Evolutionary conservation across 2,113 vertebrate genomes (phyloP), one percentile per base, ranked within the genome.

Genomic region (Python bivittatus): DNA sequence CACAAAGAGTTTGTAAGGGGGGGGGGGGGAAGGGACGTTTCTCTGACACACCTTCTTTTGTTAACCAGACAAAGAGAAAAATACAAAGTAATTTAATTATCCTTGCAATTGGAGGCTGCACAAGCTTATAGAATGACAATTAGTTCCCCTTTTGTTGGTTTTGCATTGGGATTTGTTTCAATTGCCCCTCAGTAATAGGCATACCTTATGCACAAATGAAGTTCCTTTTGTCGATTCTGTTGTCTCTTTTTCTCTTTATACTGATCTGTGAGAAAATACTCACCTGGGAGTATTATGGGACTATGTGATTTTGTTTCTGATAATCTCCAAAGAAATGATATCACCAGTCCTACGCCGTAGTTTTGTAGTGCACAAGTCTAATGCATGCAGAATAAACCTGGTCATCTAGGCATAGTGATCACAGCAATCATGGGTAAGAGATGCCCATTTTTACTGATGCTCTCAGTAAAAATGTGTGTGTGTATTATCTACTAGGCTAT

Each of bases 61-160:
- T 97, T 96, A 96, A 96, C 94, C 93, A 90, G 96, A 90, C 33
- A 95, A 94, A 96, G 83, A 90, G 96, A 96, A 95, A 96, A 96
- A 97, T 96, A 96, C 85, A 95, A 94, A 97, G 96, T 97, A 97
- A 97, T 97, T 97, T 97, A 96, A 98, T 98, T 98, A 96, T 94
- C 93, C 86, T 95, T 96, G 95, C 38, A 97, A 96, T 95, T 96
- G 95, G 95, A 96, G 97, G 95, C 94, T 96, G 96, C 88, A 48
- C 95, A 96, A 96, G 93, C 94, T 95, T 95, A 89, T 92, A 94
- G 97, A 95, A 97, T 96, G 95, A 96, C 97, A 97, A 98, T 98
- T 97, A 98, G 96, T 97, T 96, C 95, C 94, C 92, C 83, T 95
- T n/a, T 96, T 96, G 94, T 96, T 96, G 95, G 53, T 92, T 97